Percentiles rank a stretch among this genome's conserved stretches.
phyloP scores from a whole-genome alignment of 2,113 vertebrate species.

The Nematolebias whitei region DNA sequence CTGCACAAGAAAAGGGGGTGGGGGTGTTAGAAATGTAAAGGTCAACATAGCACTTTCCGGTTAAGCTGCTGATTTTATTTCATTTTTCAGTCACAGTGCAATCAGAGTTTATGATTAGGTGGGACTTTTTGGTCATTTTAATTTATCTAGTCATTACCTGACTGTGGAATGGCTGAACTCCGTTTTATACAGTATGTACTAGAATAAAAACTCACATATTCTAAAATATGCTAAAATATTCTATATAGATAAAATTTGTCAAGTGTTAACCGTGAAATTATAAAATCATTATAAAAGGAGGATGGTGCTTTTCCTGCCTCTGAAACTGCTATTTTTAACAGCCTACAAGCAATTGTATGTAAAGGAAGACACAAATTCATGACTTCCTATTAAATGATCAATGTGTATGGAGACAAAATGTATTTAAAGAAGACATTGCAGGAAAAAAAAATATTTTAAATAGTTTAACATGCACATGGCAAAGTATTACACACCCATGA shows the following conservation, averaged over 20 bases:
- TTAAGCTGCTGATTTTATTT: conserved; percentile 63
- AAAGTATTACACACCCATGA: too few relatives aligned
- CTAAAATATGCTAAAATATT: not conserved
- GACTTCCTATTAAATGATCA: not conserved
- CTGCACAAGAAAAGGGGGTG: conserved; percentile 13
- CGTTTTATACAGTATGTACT: too few relatives aligned
- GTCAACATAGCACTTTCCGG: conserved; percentile 50
- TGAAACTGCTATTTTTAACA: not conserved
- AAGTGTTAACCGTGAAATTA: too few relatives aligned
- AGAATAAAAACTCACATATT: not conserved
- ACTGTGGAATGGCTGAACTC: not conserved
- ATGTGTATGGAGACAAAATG: not conserved
- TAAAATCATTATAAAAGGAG: not conserved
- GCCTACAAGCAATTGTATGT: not conserved
- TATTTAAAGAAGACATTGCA: too few relatives aligned
- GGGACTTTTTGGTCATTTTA: conserved; percentile 54
- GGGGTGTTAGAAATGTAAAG: conserved; percentile 42
- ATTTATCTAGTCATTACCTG: conserved; percentile 63
- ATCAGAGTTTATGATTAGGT: conserved; percentile 71
- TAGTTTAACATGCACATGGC: too few relatives aligned
- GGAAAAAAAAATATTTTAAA: too few relatives aligned
- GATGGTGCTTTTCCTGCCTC: too few relatives aligned
- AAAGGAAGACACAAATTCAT: not conserved
- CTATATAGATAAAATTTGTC: not conserved
- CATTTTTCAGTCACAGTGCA: conserved; percentile 66